Evolutionary conservation across 1,140 invertebrate species (phyloP), one percentile per base, ranked within the genome.

Genomic region (Heliconius hewitsoni): DNA sequence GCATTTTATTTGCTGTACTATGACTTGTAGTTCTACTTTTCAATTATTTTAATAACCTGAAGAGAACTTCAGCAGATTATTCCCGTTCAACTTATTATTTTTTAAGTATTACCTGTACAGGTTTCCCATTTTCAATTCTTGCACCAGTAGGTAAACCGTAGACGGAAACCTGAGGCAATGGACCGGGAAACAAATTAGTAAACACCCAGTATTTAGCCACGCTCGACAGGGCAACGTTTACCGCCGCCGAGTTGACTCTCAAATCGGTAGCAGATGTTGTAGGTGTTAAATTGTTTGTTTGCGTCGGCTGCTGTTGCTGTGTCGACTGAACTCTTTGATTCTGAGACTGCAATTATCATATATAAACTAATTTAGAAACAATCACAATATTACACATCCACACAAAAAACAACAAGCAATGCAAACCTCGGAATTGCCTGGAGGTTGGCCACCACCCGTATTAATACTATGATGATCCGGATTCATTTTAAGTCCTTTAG

Each of bases 171-270:
- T 96, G 96, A 52, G 96, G 95, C 85, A 96, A 92, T 13, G 95
- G 95, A 39, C 96, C 95, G 30, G 96, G 96, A 85, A 96, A 95
- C 73, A 96, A 90, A 93, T 96, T 96, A 74, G 96, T 96, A 87
- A 96, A 94, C 82, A 96, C 96, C 96, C 96, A 96, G 86, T 96
- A 96, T 88, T 96, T 96, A 50, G 96, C 96, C 74, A 96, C 96
- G 90, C 95, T 96, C 77, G 95, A 95, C 88, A 96, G 92, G 85
- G 95, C 95, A 74, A 96, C 95, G 89, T 96, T 96, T 57, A 96
- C 93, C 57, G 95, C 95, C 42, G 95, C 95, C 8, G 95, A 95
- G 86, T 96, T 96, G 11, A 96, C 95, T 85, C 95, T 85, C 76
- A 96, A 88, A 86, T 96, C 95, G 30, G 95, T 96, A 30, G 95